Evolutionary conservation across 1,140 invertebrate genomes (phyloP).

Genomic region (Ceratosolen solmsi): DNA sequence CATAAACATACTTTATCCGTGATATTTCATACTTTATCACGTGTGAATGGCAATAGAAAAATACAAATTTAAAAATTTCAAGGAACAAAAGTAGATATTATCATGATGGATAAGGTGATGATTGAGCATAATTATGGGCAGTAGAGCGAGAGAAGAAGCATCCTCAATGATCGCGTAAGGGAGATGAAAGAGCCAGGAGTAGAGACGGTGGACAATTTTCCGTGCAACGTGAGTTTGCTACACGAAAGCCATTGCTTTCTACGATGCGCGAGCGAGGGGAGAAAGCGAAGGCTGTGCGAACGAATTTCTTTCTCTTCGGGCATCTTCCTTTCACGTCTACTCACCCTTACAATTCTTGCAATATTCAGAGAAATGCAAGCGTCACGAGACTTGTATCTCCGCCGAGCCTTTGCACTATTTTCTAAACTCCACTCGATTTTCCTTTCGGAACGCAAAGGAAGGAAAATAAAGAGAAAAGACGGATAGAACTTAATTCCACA

Average conservation of each 20-base stretch:
- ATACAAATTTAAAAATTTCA: not conserved
- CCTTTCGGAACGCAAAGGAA: too few species aligned
- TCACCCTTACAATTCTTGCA: not conserved
- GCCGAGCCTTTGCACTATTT: not conserved
- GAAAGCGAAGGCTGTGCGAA: too few species aligned
- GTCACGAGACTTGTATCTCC: not conserved
- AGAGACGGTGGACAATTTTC: constrained; percentile 25
- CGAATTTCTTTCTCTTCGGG: not conserved
- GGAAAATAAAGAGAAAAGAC: not conserved
- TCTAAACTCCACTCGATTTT: not conserved
- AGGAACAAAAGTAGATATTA: too few species aligned
- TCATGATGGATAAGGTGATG: too few species aligned
- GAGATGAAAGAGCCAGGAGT: too few species aligned
- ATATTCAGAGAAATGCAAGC: not conserved
- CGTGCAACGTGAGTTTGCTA: not conserved
- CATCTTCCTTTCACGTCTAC: too few species aligned
- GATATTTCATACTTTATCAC: too few species aligned
- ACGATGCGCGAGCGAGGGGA: not conserved
- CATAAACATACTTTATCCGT: too few species aligned
- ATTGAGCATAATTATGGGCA: too few species aligned
- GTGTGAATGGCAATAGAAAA: too few species aligned
- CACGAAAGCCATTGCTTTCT: not conserved
- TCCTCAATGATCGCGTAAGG: too few species aligned
- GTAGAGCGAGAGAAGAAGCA: too few species aligned
- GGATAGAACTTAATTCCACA: not conserved